Evolutionary conservation across 2,113 vertebrate genomes (phyloP).

Genomic region (Columba livia): DNA sequence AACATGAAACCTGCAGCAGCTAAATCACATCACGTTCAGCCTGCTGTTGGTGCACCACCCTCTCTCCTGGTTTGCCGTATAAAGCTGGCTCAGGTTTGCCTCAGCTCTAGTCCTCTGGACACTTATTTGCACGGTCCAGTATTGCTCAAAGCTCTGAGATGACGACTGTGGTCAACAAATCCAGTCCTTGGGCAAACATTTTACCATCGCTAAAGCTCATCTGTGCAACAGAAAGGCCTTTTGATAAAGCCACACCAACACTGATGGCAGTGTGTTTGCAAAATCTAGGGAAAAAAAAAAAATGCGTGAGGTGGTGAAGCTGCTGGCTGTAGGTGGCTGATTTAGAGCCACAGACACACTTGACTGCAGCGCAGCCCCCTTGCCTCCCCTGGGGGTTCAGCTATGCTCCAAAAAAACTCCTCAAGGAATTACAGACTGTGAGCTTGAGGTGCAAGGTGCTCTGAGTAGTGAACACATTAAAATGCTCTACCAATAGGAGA

Average conservation of each 20-base stretch:
- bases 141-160: neutral
- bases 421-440: neutral
- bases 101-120: neutral
- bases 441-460: neutral
- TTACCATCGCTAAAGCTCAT: neutral
- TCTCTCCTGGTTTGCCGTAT: neutral
- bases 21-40: neutral
- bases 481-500: neutral
- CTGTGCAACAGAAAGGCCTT: neutral
- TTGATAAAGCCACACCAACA: neutral
- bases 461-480: neutral
- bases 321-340: neutral
- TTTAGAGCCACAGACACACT: neutral
- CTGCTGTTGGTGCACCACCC: neutral
- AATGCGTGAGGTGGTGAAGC: fast-evolving
- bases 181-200: neutral
- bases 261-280: neutral
- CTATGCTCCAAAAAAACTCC: neutral
- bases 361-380: neutral
- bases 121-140: neutral
- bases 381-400: neutral
- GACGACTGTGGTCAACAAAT: neutral
- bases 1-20: slow-evolving; percentile 12
- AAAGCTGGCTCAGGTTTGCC: neutral
- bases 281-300: neutral